Conservation (phyloP, 2,797 vertebrate genomes). For the Pelobates cultripes region DNA sequence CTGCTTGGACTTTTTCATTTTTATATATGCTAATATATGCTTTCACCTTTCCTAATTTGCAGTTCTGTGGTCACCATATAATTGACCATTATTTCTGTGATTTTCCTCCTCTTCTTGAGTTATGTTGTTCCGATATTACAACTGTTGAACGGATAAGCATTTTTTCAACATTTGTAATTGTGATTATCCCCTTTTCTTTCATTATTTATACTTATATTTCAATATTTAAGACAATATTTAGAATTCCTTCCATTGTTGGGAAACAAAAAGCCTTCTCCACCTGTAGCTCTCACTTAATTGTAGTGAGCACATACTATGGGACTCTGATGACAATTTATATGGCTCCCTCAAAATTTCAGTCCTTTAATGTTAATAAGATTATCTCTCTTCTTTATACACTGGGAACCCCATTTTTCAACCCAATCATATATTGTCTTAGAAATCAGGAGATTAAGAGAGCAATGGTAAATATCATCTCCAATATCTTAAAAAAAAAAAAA, state of each 20-base stretch:
- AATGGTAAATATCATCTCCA: too few relatives aligned
- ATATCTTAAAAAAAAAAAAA: too few relatives aligned
- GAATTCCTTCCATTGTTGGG: not conserved
- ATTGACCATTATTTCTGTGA: constrained; percentile 64
- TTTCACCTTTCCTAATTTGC: constrained; percentile 42
- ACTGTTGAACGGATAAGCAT: fast-evolving
- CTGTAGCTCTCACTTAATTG: too few relatives aligned
- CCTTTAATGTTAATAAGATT: too few relatives aligned
- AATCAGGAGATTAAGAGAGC: too few relatives aligned
- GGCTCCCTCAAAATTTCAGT: too few relatives aligned
- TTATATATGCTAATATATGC: constrained; percentile 58
- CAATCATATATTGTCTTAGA: too few relatives aligned
- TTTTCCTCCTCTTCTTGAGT: constrained; percentile 53
- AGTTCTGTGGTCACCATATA: constrained; percentile 62
- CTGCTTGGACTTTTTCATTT: constrained; percentile 55
- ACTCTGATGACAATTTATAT: too few relatives aligned
- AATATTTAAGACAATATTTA: not conserved
- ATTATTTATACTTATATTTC: constrained; percentile 1
- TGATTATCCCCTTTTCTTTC: not conserved
- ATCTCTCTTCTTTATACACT: too few relatives aligned
- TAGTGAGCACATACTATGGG: too few relatives aligned
- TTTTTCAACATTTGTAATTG: not conserved
- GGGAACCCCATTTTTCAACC: too few relatives aligned
- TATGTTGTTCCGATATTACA: constrained; percentile 25
- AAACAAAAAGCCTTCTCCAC: too few relatives aligned